These are phyloP conservation scores for Eupithecia dodoneata DNA, from an alignment of 2,888 invertebrate genomes.

Conservation along the genomic window DNA sequence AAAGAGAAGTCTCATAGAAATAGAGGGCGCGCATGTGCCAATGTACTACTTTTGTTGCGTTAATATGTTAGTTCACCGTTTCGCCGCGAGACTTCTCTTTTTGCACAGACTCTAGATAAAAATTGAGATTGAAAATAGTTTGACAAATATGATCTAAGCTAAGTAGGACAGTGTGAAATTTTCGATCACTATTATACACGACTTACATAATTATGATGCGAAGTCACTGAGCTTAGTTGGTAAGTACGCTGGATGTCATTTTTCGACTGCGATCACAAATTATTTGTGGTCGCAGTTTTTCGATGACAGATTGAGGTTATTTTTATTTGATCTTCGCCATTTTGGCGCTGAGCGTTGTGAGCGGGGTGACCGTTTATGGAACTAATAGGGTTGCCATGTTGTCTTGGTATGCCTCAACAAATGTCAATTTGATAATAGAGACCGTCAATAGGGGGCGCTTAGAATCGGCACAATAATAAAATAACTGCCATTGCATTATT, in stretches of 20 bases:
- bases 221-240: background rate
- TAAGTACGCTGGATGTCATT: background rate
- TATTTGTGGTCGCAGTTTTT: too few species aligned
- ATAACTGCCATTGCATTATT: too few species aligned
- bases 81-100: too few species aligned
- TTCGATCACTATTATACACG: background rate
- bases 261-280: background rate
- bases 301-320: too few species aligned
- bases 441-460: too few species aligned
- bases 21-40: too few species aligned
- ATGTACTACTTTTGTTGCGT: too few species aligned
- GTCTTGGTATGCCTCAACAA: too few species aligned
- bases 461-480: too few species aligned
- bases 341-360: background rate
- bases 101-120: background rate
- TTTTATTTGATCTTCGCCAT: background rate
- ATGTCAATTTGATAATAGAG: too few species aligned
- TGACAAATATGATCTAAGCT: background rate
- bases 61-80: too few species aligned
- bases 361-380: background rate
- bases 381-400: background rate
- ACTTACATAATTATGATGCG: background rate
- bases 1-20: too few species aligned
- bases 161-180: background rate
- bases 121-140: background rate